These are phyloP conservation scores for Halcyon malimbica DNA, from an alignment of 2,113 vertebrate species.

Conservation along the genomic window DNA sequence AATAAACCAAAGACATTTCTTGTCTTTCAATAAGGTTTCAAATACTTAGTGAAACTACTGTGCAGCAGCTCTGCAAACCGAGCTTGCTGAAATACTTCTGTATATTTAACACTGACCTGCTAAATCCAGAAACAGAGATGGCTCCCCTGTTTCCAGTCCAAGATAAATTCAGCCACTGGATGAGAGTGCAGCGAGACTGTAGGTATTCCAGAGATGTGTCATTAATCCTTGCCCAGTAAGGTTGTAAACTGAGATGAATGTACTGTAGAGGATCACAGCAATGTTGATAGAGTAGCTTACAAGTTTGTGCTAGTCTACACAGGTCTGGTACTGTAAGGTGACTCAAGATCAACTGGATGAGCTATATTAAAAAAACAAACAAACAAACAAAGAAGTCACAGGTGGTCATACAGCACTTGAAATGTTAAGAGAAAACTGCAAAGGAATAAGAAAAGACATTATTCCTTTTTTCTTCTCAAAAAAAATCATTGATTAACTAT, in stretches of 20 bases:
- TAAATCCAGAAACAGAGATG: constrained; percentile 91
- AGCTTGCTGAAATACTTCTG: not conserved
- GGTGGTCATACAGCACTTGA: constrained; percentile 3
- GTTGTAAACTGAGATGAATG: constrained; percentile 95
- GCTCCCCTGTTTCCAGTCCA: constrained; percentile 96
- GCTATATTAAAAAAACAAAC: constrained; percentile 76
- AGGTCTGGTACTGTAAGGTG: constrained; percentile 95
- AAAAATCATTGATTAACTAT: constrained; percentile 24
- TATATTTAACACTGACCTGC: constrained; percentile 84
- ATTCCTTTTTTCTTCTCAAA: not conserved
- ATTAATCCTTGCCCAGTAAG: constrained; percentile 92
- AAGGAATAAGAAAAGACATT: not conserved
- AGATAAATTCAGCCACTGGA: constrained; percentile 97
- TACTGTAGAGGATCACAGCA: constrained; percentile 97
- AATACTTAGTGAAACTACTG: not conserved
- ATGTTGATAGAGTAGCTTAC: constrained; percentile 94
- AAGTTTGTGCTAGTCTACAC: constrained; percentile 94
- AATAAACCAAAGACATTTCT: not conserved
- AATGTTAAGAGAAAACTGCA: not conserved
- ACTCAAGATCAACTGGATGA: constrained; percentile 97
- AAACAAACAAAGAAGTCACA: constrained; percentile 46
- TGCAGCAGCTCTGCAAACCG: not conserved
- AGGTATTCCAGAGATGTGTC: constrained; percentile 91
- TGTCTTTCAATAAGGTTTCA: not conserved
- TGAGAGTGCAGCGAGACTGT: constrained; percentile 90